phyloP scores from a whole-genome alignment of 2,797 vertebrate species.

The Lagocephalus sceleratus region DNA sequence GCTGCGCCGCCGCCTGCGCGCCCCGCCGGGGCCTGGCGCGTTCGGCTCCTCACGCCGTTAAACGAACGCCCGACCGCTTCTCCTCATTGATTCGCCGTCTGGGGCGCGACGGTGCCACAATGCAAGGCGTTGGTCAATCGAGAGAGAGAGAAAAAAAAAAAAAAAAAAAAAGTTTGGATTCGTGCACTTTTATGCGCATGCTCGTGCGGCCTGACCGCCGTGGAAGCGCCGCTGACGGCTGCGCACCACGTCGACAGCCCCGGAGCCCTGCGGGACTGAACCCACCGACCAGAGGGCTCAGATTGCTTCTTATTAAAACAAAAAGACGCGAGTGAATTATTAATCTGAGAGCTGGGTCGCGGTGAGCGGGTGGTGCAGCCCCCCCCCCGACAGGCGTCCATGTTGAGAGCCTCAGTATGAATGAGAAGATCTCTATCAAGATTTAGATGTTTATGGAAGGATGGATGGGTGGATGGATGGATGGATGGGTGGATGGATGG shows the following conservation, averaged over 20 bases:
- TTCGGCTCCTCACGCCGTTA: background rate
- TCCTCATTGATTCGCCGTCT: conserved; percentile 61
- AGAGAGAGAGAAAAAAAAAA: background rate
- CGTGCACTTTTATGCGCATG: conserved; percentile 51
- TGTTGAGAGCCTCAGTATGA: background rate
- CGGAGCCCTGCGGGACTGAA: background rate
- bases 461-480: no score
- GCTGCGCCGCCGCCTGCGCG: background rate
- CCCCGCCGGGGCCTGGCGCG: background rate
- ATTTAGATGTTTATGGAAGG: no score
- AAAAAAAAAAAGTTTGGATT: conserved; percentile 56
- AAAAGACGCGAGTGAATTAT: background rate
- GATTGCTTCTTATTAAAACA: background rate
- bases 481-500: no score
- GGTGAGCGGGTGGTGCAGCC: background rate
- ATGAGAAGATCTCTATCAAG: background rate
- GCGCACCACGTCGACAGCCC: conserved; percentile 54
- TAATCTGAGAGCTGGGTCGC: background rate
- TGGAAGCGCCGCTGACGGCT: conserved; percentile 22
- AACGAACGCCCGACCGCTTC: background rate
- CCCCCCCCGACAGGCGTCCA: background rate
- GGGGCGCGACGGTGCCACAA: conserved; percentile 64
- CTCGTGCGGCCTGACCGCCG: conserved; percentile 30
- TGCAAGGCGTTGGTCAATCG: conserved; percentile 74
- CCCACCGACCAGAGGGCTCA: background rate